phyloP scores from a whole-genome alignment of 2,888 invertebrate species.

The Nephrotoma guestfalica region DNA sequence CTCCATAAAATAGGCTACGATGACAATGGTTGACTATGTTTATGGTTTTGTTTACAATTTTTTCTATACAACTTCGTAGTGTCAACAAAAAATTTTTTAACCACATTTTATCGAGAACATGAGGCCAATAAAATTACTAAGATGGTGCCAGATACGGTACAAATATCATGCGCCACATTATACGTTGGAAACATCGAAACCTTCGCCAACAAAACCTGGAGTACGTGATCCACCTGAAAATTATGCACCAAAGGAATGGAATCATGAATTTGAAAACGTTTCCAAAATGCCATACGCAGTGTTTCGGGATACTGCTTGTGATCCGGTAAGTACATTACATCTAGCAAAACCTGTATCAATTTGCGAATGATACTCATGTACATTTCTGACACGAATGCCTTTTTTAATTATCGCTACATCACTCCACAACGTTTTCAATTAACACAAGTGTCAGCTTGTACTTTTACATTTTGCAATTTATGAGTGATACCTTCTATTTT shows the following conservation, averaged over 20 bases:
- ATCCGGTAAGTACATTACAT: background rate
- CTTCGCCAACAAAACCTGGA: background rate
- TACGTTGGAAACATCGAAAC: background rate
- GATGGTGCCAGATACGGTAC: background rate
- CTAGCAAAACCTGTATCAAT: too few species aligned
- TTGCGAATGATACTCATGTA: too few species aligned
- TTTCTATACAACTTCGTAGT: background rate
- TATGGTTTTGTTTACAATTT: background rate
- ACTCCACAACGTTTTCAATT: too few species aligned
- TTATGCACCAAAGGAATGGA: background rate
- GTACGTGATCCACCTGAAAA: background rate
- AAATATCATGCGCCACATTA: background rate
- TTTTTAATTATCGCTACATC: too few species aligned
- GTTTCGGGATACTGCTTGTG: background rate
- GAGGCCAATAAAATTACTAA: background rate
- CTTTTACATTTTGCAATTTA: too few species aligned
- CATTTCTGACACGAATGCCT: background rate
- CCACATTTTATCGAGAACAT: background rate
- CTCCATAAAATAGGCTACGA: background rate
- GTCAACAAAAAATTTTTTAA: background rate
- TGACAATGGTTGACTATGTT: background rate
- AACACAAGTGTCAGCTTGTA: too few species aligned
- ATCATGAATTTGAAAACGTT: background rate
- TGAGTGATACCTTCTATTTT: too few species aligned
- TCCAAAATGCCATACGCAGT: background rate